These are phyloP conservation scores for Opisthocomus hoazin DNA, from an alignment of 2,113 vertebrate species.

Conservation along the genomic window DNA sequence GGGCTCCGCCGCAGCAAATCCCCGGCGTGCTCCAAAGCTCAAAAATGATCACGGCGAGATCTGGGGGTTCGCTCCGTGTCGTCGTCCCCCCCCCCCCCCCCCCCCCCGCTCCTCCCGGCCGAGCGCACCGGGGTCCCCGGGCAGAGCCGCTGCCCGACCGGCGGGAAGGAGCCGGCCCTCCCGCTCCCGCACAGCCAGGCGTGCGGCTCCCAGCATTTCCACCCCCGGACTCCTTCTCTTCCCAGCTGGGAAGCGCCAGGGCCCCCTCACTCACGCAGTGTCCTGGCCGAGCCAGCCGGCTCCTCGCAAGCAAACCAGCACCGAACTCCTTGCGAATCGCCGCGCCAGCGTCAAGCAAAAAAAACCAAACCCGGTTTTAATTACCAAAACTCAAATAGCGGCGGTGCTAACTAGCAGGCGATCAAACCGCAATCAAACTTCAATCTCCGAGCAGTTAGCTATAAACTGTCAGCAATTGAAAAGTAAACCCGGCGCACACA, in stretches of 20 bases:
- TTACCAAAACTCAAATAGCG: conserved; percentile 48
- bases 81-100: not conserved
- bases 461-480: conserved; percentile 72
- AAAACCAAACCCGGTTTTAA: conserved; percentile 48
- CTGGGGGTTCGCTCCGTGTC: not conserved
- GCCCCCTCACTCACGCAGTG: not conserved
- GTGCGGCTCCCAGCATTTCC: not conserved
- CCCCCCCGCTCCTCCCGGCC: not conserved
- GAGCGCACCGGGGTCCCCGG: too few species aligned
- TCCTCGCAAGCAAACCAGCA: conserved; percentile 46
- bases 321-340: conserved; percentile 30
- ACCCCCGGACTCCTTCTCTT: not conserved
- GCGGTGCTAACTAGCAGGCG: conserved; percentile 54
- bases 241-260: not conserved
- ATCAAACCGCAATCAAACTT: conserved; percentile 69
- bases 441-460: conserved; percentile 70
- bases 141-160: too few species aligned
- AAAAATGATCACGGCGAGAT: not conserved
- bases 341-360: not conserved
- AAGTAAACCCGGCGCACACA: conserved; percentile 72
- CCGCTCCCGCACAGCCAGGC: not conserved
- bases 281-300: conserved; percentile 3
- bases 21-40: not conserved
- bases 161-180: not conserved
- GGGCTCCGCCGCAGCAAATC: not conserved